Percentiles rank a stretch among this genome's conserved stretches.
Conservation (phyloP, 1,140 invertebrate species). For the Pogonomyrmex californicus region DNA sequence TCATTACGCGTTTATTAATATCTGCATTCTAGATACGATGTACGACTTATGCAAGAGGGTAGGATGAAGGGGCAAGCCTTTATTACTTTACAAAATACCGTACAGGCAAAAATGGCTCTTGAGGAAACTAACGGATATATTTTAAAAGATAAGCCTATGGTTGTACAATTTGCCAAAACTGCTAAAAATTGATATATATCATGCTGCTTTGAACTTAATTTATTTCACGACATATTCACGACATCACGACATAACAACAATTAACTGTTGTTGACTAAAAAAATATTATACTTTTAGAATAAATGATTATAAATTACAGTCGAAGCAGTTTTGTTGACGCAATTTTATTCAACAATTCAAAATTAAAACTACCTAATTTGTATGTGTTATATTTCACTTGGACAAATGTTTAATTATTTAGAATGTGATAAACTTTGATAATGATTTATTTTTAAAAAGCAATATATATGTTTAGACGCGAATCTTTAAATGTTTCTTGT, state of each 20-base stretch:
- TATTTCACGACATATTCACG: slow-evolving; percentile 9
- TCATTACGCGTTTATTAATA: slow-evolving; percentile 36
- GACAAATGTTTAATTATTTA: neutral
- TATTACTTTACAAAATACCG: slow-evolving; percentile 92
- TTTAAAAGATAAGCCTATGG: slow-evolving; percentile 95
- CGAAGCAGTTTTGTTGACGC: neutral
- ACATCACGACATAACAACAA: neutral
- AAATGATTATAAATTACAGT: neutral
- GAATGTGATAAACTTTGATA: slow-evolving; percentile 12
- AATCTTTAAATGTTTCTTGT: neutral
- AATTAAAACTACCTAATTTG: slow-evolving; percentile 27
- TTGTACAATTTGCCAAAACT: slow-evolving; percentile 94
- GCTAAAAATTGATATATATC: slow-evolving; percentile 73
- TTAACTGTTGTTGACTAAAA: neutral
- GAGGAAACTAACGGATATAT: slow-evolving; percentile 96
- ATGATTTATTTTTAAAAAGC: slow-evolving; percentile 5
- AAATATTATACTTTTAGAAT: neutral
- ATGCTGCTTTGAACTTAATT: neutral
- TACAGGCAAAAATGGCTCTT: slow-evolving; percentile 92
- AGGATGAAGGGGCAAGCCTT: slow-evolving; percentile 99
- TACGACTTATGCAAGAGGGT: slow-evolving; percentile 97
- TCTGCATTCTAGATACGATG: slow-evolving; percentile 89
- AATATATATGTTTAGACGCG: neutral
- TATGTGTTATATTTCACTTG: neutral
- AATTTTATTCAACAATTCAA: slow-evolving; percentile 53